phyloP scores from a whole-genome alignment of 2,113 vertebrate genomes.

The Lepisosteus oculatus region DNA sequence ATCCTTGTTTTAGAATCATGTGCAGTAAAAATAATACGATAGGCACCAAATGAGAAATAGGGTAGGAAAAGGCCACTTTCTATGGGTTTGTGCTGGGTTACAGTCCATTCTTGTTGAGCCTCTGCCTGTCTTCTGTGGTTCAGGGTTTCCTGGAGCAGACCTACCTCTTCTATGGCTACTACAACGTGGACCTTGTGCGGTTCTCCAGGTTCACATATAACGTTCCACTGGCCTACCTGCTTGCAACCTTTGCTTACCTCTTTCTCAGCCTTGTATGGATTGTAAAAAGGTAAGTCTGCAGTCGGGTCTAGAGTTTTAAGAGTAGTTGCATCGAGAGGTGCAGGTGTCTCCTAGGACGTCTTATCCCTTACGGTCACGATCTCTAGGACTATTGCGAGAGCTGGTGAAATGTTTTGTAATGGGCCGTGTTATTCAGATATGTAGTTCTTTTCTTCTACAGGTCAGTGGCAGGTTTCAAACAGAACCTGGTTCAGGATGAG shows the following conservation, averaged over 20 bases:
- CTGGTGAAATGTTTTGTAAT: no score
- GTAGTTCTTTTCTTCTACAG: slow-evolving; percentile 49
- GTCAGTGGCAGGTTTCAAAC: slow-evolving; percentile 83
- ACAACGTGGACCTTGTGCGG: slow-evolving; percentile 63
- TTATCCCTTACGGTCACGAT: no score
- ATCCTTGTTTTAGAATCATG: no score
- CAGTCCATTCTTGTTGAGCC: no score
- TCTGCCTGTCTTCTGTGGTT: slow-evolving; percentile 24
- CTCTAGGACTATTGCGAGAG: no score
- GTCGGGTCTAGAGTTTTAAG: neutral
- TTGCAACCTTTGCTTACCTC: slow-evolving; percentile 79
- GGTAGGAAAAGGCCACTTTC: no score
- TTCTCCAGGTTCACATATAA: slow-evolving; percentile 68
- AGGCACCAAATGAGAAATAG: no score
- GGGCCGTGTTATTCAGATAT: no score
- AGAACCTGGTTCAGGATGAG: slow-evolving; percentile 75
- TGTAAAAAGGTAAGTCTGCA: slow-evolving; percentile 76
- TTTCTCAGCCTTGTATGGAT: slow-evolving; percentile 88
- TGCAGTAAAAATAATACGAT: no score
- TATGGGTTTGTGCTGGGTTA: no score
- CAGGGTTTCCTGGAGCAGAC: slow-evolving; percentile 92
- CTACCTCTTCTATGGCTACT: slow-evolving; percentile 92
- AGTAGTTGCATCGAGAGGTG: neutral
- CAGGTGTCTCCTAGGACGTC: no score
- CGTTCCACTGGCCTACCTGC: slow-evolving; percentile 83